A percentile compares a stretch with the other conserved stretches of the same genome.
Conservation (phyloP, 92 coral and sea anemone genomes). For the Siderastrea siderea region DNA sequence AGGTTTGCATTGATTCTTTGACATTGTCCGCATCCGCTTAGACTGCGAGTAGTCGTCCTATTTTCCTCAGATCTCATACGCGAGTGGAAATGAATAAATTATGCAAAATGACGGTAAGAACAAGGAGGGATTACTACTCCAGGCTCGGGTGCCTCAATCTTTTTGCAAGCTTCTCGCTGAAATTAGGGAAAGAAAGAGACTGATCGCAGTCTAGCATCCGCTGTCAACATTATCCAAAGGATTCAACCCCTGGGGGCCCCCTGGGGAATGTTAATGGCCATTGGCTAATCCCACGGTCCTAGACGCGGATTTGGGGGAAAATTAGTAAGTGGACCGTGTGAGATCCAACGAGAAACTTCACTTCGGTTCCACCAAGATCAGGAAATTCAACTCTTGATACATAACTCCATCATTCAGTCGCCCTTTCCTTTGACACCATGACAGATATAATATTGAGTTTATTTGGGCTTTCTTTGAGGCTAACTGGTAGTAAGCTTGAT, state of each 20-base stretch:
- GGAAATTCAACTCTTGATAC: conserved; percentile 51
- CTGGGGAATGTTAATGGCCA: conserved; percentile 50
- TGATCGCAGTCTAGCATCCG: too few species aligned
- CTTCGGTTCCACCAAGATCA: conserved; percentile 42
- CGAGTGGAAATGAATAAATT: too few species aligned
- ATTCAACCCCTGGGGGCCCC: conserved; percentile 66
- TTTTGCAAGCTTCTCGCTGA: too few species aligned
- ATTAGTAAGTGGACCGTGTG: conserved; percentile 61
- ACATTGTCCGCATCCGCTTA: not conserved
- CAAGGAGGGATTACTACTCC: too few species aligned
- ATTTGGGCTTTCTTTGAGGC: conserved; percentile 65
- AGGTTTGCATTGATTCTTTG: conserved; percentile 32
- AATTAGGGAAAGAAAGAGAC: too few species aligned
- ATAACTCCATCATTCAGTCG: conserved; percentile 52
- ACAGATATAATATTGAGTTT: conserved; percentile 34
- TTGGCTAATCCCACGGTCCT: conserved; percentile 61
- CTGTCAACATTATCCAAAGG: conserved; percentile 20
- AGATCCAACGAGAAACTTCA: conserved; percentile 62
- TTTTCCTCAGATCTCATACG: too few species aligned
- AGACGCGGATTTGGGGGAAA: conserved; percentile 55
- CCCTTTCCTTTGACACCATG: conserved; percentile 11
- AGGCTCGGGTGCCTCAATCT: too few species aligned
- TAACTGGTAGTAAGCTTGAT: too few species aligned
- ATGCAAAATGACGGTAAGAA: too few species aligned
- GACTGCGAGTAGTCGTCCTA: too few species aligned